Evolutionary conservation across 1,140 invertebrate species (phyloP), one percentile per base, ranked within the genome.

Genomic region (Neodiprion lecontei): DNA sequence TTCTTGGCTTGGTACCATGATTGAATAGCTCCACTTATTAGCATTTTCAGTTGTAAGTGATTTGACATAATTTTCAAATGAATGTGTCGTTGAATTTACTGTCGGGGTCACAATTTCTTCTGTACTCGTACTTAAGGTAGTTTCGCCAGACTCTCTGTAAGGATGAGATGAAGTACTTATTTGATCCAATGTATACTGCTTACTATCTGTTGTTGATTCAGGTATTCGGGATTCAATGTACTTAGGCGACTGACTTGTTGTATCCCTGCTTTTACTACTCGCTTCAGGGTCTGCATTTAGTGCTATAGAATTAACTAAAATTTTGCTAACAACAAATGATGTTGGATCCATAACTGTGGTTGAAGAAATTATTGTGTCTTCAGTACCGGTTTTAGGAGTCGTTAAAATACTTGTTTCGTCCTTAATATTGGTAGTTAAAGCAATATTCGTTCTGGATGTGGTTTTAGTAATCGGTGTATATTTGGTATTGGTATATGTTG

Each of bases 381-480:
- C 48, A 14, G 21, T 67, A 9, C 21, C 65, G 11, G 17, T 48
- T 68, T 61, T 47, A 9, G 7, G 17, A 48, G n/a, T 28, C n/a
- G 11, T 68, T 11, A 21, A 21, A 21, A 21, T 21, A 21, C 17
- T 21, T 21, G 53, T 61, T 11, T 11, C n/a, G 53, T 61, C 10
- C 53, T 11, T 11, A 61, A n/a, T 61, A 61, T n/a, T 61, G 11
- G 73, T 69, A 28, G 49, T 68, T 21, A 17, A n/a, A 67, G 23
- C 75, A 17, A 9, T 48, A 61, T 21, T 40, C 14, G 40, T 70
- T 21, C 67, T 49, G 5, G 71, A 70, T 23, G 49, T 73, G 8
- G 66, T 9, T 40, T 69, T 71, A 2, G 67, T 28, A 61, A 23
- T n/a, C 28, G 17, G 49, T 69, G 75, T 69, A 12, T 69, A 70